Evolutionary conservation across 2,888 invertebrate species (phyloP).

Genomic region (Argyresthia albistria): DNA sequence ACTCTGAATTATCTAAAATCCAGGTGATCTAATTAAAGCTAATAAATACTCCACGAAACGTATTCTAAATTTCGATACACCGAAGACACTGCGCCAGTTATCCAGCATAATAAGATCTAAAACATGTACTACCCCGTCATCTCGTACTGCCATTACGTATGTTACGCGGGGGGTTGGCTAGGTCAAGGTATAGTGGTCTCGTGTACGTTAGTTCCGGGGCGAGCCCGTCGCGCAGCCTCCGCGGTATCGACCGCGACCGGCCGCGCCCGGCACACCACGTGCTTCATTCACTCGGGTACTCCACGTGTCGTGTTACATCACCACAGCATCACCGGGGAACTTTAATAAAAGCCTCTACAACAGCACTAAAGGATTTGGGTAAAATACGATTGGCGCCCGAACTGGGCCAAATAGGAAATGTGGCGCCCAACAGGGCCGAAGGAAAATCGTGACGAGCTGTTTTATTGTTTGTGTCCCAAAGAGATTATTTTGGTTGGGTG

Average conservation of each 20-base stretch:
- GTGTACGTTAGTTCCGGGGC: conserved; percentile 24
- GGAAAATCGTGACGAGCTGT: too few species aligned
- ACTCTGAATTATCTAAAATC: too few species aligned
- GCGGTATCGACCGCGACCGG: conserved; percentile 53
- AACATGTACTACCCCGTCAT: background rate
- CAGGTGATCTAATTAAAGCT: too few species aligned
- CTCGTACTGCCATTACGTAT: background rate
- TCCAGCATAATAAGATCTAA: background rate
- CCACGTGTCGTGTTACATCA: background rate
- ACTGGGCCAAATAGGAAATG: background rate
- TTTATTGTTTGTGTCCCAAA: too few species aligned
- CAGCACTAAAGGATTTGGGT: too few species aligned
- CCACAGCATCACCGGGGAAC: too few species aligned
- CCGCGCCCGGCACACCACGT: conserved; percentile 31
- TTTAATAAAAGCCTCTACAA: too few species aligned
- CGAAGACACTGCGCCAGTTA: background rate
- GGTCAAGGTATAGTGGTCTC: background rate
- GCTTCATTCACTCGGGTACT: conserved; percentile 34
- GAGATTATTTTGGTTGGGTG: too few species aligned
- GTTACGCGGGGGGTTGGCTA: background rate
- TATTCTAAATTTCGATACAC: too few species aligned
- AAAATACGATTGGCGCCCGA: background rate
- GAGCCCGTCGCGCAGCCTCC: conserved; percentile 53
- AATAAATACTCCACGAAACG: too few species aligned
- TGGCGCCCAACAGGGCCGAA: too few species aligned